Conservation (phyloP, 2,797 vertebrate species). For the Lates japonicus region DNA sequence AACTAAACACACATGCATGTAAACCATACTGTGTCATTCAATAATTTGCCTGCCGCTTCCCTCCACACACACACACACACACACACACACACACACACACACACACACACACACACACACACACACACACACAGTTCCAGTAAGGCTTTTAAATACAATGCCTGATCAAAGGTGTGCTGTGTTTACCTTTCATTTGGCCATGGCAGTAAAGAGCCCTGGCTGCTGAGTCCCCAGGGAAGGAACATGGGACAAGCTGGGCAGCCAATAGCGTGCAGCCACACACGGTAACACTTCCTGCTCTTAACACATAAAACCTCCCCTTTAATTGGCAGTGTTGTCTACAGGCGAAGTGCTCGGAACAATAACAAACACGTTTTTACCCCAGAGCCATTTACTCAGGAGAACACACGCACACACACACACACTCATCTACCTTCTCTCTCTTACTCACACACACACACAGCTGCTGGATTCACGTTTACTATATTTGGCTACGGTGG, state of each 20-base stretch:
- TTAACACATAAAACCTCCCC: conserved; percentile 82
- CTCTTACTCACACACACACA: conserved; percentile 42
- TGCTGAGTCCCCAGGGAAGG: conserved; percentile 70
- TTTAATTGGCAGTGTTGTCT: conserved; percentile 84
- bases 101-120: not conserved
- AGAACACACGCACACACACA: conserved; percentile 62
- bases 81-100: conserved; percentile 2
- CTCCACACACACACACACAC: conserved; percentile 4
- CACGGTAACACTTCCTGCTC: conserved; percentile 81
- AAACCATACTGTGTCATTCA: conserved; percentile 61
- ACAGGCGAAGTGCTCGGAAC: conserved; percentile 80
- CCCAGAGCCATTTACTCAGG: conserved; percentile 77
- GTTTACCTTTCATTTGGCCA: conserved; percentile 81
- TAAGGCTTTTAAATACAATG: conserved; percentile 71
- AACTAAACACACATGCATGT: conserved; percentile 59
- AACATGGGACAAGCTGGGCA: conserved; percentile 70
- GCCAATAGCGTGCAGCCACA: conserved; percentile 79
- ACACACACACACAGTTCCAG: conserved; percentile 53
- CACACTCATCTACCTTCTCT: conserved; percentile 24
- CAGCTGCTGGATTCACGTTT: conserved; percentile 72
- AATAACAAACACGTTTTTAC: conserved; percentile 86
- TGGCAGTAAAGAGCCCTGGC: conserved; percentile 71
- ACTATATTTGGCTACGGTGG: conserved; percentile 83
- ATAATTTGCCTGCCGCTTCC: conserved; percentile 55
- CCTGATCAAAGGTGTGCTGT: conserved; percentile 82